Percentiles rank a stretch among this genome's conserved stretches.
Conservation (phyloP, 2,888 invertebrate genomes). For the Andrena haemorrhoa region DNA sequence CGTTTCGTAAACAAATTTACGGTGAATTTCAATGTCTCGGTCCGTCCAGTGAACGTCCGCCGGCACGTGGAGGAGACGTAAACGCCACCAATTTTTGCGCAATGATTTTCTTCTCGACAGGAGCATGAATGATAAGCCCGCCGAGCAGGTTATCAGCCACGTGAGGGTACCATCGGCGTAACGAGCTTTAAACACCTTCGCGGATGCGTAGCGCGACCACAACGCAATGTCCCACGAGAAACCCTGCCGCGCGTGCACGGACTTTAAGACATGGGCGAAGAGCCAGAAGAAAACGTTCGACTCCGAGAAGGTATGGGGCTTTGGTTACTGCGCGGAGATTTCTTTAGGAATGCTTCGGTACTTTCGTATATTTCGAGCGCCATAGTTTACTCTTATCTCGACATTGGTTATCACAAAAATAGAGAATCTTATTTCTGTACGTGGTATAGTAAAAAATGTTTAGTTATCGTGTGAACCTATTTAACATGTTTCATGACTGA, state of each 20-base stretch:
- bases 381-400: background rate
- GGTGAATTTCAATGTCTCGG: constrained; percentile 6
- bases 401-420: constrained; percentile 4
- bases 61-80: background rate
- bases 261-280: constrained; percentile 91
- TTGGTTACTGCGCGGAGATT: too few relatives aligned
- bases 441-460: constrained; percentile 11
- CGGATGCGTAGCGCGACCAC: constrained; percentile 31
- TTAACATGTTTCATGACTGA: too few relatives aligned
- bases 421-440: background rate
- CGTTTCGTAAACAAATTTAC: constrained; percentile 1
- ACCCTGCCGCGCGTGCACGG: constrained; percentile 90
- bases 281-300: constrained; percentile 86
- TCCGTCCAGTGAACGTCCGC: constrained; percentile 4
- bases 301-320: constrained; percentile 77
- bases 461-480: background rate
- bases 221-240: constrained; percentile 79
- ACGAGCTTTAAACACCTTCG: constrained; percentile 14
- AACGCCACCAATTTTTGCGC: background rate
- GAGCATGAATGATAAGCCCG: constrained; percentile 7
- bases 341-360: too few relatives aligned
- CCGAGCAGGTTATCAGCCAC: constrained; percentile 52
- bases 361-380: background rate
- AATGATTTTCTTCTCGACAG: constrained; percentile 19
- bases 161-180: constrained; percentile 31